Evolutionary conservation across 2,888 invertebrate species (phyloP), one percentile per base, ranked within the genome.

Genomic region (Catocala sponsa): DNA sequence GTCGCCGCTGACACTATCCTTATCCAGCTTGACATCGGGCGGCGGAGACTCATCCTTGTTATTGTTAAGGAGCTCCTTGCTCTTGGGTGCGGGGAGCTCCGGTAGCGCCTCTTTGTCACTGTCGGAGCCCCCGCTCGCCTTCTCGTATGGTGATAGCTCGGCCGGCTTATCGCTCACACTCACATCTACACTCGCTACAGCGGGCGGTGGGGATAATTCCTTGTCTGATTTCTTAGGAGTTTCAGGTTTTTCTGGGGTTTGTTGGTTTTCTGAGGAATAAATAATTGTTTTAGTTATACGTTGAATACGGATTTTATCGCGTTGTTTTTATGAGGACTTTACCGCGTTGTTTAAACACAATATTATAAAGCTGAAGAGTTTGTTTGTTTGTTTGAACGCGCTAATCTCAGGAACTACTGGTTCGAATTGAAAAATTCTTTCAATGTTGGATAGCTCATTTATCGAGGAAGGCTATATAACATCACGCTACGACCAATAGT

Each of bases 1-100:
- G 58, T 97, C 97, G 0, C 96, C 97, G 76, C 96, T 95, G 0
- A 96, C 93, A 68, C 96, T 96, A 61, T 96, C 96, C 83, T 96
- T 96, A 59, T 96, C 96, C 2, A 89, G 71, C 69, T 95, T 94
- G 2, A 76, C 12, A 44, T 95, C 94, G 0, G 89, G 81, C 56
- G 91, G 93, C 0, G 93, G 91, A 78, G 91, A 86, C 50, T 93
- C 94, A 11, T 94, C 94, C 77, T 94, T 94, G 75, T 94, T 94
- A 72, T 94, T 94, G 41, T 94, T 94, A 63, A 91, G 38, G 61
- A 91, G 76, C 63, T 92, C 90, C 35, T 90, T 91, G 51, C 72
- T 84, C 53, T 89, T 90, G 70, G 88, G 83, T 75, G 86, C 88
- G 0, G 89, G 84, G 0, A 91, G 78, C 32, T 93, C 94, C 72